A percentile compares a stretch with the other conserved stretches of the same genome.
Conservation (phyloP, 2,888 invertebrate genomes). For the Julus scandinavius region DNA sequence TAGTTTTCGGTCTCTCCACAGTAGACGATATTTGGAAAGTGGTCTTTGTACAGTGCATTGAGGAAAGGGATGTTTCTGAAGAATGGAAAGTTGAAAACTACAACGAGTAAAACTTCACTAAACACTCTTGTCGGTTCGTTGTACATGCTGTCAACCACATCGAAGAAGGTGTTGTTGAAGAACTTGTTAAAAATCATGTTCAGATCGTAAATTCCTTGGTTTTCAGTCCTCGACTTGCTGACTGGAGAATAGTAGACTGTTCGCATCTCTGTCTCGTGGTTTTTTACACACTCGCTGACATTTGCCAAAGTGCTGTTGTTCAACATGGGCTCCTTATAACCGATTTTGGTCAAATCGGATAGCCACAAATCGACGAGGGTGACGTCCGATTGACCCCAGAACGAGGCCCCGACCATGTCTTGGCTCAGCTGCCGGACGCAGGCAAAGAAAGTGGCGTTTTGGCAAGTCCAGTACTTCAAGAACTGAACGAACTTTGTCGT, state of each 20-base stretch:
- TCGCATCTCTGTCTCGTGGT: neutral
- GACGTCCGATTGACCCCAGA: conserved; percentile 38
- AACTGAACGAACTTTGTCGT: conserved; percentile 42
- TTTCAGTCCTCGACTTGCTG: neutral
- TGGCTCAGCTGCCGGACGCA: conserved; percentile 48
- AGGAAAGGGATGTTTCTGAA: neutral
- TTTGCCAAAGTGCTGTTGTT: neutral
- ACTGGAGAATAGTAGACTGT: conserved; percentile 49
- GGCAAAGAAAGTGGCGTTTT: conserved; percentile 31
- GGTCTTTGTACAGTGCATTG: conserved; percentile 23
- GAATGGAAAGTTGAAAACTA: conserved; percentile 50
- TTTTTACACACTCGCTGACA: neutral
- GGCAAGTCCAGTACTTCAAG: conserved; percentile 51
- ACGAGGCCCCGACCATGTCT: conserved; percentile 16
- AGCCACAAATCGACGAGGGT: conserved; percentile 39
- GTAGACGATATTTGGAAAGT: conserved; percentile 52
- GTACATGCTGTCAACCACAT: too few relatives aligned
- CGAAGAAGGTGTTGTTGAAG: neutral
- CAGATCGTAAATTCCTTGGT: neutral
- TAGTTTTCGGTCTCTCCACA: neutral
- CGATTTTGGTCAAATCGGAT: conserved; percentile 43
- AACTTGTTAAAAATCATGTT: neutral
- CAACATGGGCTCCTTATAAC: conserved; percentile 48
- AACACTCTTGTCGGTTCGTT: neutral
- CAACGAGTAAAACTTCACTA: conserved; percentile 25